These are phyloP conservation scores for Apamea monoglypha DNA, from an alignment of 2,888 invertebrate genomes.

Conservation along the genomic window DNA sequence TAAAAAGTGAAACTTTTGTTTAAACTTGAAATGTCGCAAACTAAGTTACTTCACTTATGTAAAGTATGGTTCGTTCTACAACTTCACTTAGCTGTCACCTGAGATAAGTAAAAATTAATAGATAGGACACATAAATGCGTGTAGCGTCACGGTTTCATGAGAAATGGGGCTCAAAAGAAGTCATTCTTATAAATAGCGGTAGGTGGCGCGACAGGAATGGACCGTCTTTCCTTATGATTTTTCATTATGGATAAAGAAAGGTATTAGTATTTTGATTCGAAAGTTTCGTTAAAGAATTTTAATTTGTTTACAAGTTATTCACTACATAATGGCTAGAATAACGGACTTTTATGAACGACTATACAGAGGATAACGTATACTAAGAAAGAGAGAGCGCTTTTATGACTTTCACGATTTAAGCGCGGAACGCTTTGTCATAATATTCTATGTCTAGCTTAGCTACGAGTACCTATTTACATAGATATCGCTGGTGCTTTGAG, in stretches of 20 bases:
- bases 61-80: constrained; percentile 18
- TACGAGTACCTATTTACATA: constrained; percentile 4
- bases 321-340: constrained; percentile 37
- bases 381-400: constrained; percentile 61
- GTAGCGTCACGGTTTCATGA: background rate
- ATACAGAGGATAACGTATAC: constrained; percentile 53
- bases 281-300: constrained; percentile 64
- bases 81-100: background rate
- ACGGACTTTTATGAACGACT: constrained; percentile 46
- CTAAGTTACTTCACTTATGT: constrained; percentile 45
- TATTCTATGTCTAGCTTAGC: constrained; percentile 22
- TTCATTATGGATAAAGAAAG: constrained; percentile 41
- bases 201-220: constrained; percentile 69
- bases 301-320: constrained; percentile 56
- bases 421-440: constrained; percentile 37
- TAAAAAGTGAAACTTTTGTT: constrained; percentile 66
- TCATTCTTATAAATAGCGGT: background rate
- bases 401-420: constrained; percentile 57
- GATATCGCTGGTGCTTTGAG: background rate
- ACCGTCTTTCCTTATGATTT: constrained; percentile 81
- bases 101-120: constrained; percentile 19
- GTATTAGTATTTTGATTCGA: constrained; percentile 63
- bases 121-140: background rate
- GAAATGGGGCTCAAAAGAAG: background rate
- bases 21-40: constrained; percentile 47